Percentiles rank a stretch among this genome's conserved stretches.
These are phyloP conservation scores for Stenichneumon culpator DNA, from an alignment of 2,888 invertebrate genomes.

Conservation along the genomic window DNA sequence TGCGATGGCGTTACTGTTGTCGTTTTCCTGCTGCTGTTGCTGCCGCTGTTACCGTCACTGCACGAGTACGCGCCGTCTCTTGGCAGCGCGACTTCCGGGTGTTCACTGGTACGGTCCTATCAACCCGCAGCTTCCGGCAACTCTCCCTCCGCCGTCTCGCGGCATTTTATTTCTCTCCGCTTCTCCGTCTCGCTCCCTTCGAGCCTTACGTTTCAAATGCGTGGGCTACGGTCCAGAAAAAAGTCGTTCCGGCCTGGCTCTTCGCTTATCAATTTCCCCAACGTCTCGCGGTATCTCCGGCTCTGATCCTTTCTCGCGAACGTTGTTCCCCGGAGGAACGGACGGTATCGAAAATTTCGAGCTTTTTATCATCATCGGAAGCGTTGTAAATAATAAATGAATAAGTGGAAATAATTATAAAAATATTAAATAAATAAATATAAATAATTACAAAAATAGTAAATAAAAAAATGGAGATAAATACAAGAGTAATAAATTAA, in stretches of 20 bases:
- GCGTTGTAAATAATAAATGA: neutral
- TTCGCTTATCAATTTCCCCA: conserved; percentile 12
- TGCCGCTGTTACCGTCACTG: conserved; percentile 17
- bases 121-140: conserved; percentile 45
- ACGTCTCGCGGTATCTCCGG: conserved; percentile 27
- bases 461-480: too few relatives aligned
- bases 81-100: conserved; percentile 73
- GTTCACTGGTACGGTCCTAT: conserved; percentile 44
- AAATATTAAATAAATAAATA: neutral
- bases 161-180: conserved; percentile 21
- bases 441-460: conserved; percentile 2
- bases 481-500: too few relatives aligned
- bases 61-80: conserved; percentile 24
- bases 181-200: conserved; percentile 8
- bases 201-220: conserved; percentile 16
- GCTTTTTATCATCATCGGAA: neutral
- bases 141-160: conserved; percentile 30
- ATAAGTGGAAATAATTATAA: neutral
- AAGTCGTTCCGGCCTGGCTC: neutral
- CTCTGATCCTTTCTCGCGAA: conserved; percentile 36
- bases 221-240: conserved; percentile 52
- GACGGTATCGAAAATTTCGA: neutral
- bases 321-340: conserved; percentile 12
- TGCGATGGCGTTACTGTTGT: conserved; percentile 27
- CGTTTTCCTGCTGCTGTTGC: conserved; percentile 33